Conservation (phyloP, 2,113 vertebrate genomes). For the Nettapus auritus region DNA sequence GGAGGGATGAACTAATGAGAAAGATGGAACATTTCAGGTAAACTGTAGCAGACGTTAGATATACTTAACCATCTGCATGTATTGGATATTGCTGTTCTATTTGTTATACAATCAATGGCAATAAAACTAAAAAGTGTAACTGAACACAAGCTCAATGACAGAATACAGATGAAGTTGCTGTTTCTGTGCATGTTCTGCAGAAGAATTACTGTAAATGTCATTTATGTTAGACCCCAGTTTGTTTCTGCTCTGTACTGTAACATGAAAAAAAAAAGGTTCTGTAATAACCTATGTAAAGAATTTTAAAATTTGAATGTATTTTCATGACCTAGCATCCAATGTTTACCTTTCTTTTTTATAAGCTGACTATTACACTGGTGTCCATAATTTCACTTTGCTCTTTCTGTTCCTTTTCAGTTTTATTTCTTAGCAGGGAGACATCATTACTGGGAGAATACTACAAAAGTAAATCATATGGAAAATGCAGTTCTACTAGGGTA, state of each 20-base stretch:
- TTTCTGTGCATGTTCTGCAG: neutral
- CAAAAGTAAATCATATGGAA: neutral
- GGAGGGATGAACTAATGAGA: neutral
- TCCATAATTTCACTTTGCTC: neutral
- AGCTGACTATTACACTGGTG: neutral
- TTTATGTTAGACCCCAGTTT: neutral
- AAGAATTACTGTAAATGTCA: neutral
- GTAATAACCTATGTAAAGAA: fast-evolving
- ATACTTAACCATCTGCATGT: neutral
- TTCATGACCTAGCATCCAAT: neutral
- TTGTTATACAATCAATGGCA: neutral
- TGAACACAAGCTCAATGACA: neutral
- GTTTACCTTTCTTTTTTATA: neutral
- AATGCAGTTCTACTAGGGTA: fast-evolving
- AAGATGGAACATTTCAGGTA: neutral
- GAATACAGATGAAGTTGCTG: neutral
- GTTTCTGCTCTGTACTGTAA: neutral
- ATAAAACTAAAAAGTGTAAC: neutral
- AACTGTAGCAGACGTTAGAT: neutral
- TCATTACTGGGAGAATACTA: neutral
- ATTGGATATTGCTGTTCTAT: neutral
- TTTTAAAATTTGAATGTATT: neutral
- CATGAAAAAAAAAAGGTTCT: neutral
- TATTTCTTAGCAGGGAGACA: neutral
- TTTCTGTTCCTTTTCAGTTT: neutral